Evolutionary conservation across 64 coral and sea anemone species (phyloP), one percentile per base, ranked within the genome.

Genomic region (Dendrophyllia cribrosa): DNA sequence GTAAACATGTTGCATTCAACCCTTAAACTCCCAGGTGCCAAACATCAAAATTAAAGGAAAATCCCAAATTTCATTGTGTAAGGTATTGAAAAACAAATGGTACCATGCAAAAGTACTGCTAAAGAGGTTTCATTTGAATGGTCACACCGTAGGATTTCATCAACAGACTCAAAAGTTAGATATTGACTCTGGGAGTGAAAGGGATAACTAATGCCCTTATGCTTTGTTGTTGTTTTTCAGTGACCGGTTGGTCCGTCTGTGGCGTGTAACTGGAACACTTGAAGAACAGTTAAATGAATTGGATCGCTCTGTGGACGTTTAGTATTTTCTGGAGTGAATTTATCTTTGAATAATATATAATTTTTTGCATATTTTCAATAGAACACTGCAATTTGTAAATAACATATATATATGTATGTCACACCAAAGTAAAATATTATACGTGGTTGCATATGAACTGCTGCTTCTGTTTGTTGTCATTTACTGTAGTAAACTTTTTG

Each of bases 181-280:
- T n/a, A 34, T 34, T 34, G 34, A 34, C 34, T 34, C 0, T 34
- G 0, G 34, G 34, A 11, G 15, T 64, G 61, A 17, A 64, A 24
- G 22, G 66, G 6, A 34, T 0, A 69, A 2, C 22, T 69, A 26
- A 6, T 21, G 7, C 12, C 7, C 2, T 56, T 2, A 24, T 8
- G 25, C 0, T 4, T 69, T 69, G 8, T 60, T 61, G 52, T 10
- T 70, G 21, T 59, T 15, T 77, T 90, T 53, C 23, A 95, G 94
- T 59, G 94, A 95, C 86, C 88, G 94, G 13, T 86, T 95, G 83
- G 89, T 95, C 51, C 88, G 94, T 59, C 70, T 95, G 23, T 95
- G 94, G 94, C 80, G 89, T 16, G 88, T 86, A 25, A 95, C 88
- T 23, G 89, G 89, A 72, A 91, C 88, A 43, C 75, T 95, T 20